Evolutionary conservation across 1,140 invertebrate genomes (phyloP).

Genomic region (Drosophila ananassae): DNA sequence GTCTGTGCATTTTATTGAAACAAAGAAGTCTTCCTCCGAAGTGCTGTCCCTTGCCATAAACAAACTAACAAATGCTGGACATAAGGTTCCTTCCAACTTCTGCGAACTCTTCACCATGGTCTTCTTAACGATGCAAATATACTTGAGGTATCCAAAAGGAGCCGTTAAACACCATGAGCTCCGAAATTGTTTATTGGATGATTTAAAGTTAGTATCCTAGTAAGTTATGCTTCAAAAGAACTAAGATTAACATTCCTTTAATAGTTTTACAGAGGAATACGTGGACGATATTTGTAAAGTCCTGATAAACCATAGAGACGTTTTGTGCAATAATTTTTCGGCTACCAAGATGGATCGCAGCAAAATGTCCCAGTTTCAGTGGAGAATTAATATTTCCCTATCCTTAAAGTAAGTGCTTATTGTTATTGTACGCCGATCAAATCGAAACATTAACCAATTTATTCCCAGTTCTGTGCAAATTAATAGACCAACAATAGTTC

Average conservation of each 20-base stretch:
- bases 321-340: conserved; percentile 71
- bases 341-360: conserved; percentile 75
- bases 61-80: conserved; percentile 76
- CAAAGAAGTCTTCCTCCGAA: conserved; percentile 75
- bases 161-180: conserved; percentile 75
- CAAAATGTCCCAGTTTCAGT: conserved; percentile 76
- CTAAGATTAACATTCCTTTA: background rate
- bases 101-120: conserved; percentile 81
- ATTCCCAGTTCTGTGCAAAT: conserved; percentile 51
- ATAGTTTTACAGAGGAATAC: conserved; percentile 71
- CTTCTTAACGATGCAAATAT: conserved; percentile 79
- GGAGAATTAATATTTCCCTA: conserved; percentile 82
- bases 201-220: conserved; percentile 59
- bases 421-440: background rate
- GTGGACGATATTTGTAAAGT: conserved; percentile 80
- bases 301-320: conserved; percentile 72
- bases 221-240: background rate
- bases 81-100: conserved; percentile 78
- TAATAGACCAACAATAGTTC: conserved; percentile 71
- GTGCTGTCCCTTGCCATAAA: conserved; percentile 79
- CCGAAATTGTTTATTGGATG: conserved; percentile 68
- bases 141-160: conserved; percentile 75
- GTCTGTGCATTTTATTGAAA: conserved; percentile 81
- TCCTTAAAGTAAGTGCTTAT: conserved; percentile 54
- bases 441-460: background rate